Percentiles rank a stretch among this genome's conserved stretches.
Evolutionary conservation across 64 coral and sea anemone species (phyloP).

Genomic region (Montipora cactus): DNA sequence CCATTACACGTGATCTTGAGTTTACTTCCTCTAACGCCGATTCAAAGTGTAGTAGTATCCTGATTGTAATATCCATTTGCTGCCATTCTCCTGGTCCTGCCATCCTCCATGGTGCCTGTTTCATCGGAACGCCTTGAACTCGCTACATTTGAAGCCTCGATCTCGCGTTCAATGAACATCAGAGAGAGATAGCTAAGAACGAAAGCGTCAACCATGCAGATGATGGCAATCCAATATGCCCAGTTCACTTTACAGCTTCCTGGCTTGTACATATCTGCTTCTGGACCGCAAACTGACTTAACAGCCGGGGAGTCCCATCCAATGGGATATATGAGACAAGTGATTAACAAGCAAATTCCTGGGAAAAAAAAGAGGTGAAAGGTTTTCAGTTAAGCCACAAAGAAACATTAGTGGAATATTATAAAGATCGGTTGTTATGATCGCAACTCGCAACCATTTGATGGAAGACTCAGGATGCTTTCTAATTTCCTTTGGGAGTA

Average conservation of each 20-base stretch:
- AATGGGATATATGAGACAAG: slow-evolving; percentile 80
- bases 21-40: too few relatives aligned
- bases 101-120: background rate
- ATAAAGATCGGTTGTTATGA: too few relatives aligned
- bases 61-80: slow-evolving; percentile 7
- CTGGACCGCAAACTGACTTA: slow-evolving; percentile 64
- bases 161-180: slow-evolving; percentile 88
- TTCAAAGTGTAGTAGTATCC: slow-evolving; percentile 31
- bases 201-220: slow-evolving; percentile 86
- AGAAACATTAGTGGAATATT: too few relatives aligned
- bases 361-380: background rate
- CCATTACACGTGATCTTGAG: too few relatives aligned
- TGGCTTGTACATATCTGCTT: slow-evolving; percentile 62
- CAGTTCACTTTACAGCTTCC: slow-evolving; percentile 83
- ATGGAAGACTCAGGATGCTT: too few relatives aligned
- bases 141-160: slow-evolving; percentile 41
- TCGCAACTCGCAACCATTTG: too few relatives aligned
- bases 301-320: slow-evolving; percentile 78
- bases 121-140: background rate
- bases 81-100: background rate
- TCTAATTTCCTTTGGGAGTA: too few relatives aligned
- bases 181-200: slow-evolving; percentile 86
- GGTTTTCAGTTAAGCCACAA: too few relatives aligned
- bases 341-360: slow-evolving; percentile 52
- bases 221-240: slow-evolving; percentile 77